phyloP scores from a whole-genome alignment of 23 tunicate genomes.

The Halocynthia aurantium region DNA sequence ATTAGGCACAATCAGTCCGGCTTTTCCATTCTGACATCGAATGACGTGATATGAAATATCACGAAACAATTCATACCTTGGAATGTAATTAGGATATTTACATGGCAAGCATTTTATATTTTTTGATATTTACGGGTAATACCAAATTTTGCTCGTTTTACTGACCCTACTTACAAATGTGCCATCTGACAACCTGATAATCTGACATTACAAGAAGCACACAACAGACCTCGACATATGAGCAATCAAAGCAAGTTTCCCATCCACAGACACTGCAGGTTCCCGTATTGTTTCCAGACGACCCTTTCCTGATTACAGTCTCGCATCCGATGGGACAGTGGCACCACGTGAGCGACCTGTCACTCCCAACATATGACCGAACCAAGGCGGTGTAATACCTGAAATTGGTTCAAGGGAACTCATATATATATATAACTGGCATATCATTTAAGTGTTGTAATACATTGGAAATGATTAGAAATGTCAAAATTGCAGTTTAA shows the following conservation, averaged over 20 bases:
- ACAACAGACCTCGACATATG: conserved; percentile 44
- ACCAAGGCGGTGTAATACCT: conserved; percentile 51
- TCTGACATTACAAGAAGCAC: background rate
- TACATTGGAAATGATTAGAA: background rate
- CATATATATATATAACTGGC: too few relatives aligned
- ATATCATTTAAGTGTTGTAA: background rate
- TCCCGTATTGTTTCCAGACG: conserved; percentile 40
- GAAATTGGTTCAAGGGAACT: background rate
- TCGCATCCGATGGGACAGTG: conserved; percentile 84
- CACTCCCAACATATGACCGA: conserved; percentile 62
- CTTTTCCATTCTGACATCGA: too few relatives aligned
- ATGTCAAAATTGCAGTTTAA: background rate
- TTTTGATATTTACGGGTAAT: too few relatives aligned
- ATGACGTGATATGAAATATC: too few relatives aligned
- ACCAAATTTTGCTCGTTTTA: too few relatives aligned
- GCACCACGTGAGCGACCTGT: conserved; percentile 56
- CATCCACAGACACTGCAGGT: conserved; percentile 73
- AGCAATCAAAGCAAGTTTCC: conserved; percentile 86
- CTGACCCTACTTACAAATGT: too few relatives aligned
- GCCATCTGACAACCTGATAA: too few relatives aligned
- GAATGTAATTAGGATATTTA: too few relatives aligned
- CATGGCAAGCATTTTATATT: too few relatives aligned
- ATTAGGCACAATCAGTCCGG: too few relatives aligned
- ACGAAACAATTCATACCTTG: too few relatives aligned
- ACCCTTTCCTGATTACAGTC: conserved; percentile 29